Evolutionary conservation across 1,140 invertebrate species (phyloP).

Genomic region (Nomia melanderi): DNA sequence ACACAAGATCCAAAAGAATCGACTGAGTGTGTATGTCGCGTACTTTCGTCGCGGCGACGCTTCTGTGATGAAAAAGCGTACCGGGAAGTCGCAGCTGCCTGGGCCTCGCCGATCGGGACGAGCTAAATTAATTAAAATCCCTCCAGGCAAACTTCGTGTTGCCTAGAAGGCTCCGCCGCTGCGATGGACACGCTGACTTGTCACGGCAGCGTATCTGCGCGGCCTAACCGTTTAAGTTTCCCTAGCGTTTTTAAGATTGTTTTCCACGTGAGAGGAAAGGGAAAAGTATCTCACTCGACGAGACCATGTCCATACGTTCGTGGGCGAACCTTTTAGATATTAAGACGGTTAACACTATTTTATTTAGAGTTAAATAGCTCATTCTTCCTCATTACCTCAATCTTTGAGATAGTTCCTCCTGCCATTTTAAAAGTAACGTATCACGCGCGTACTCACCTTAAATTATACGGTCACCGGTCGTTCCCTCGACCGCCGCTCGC

Average conservation of each 20-base stretch:
- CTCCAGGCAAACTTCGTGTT: not conserved
- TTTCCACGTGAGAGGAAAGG: slow-evolving; percentile 58
- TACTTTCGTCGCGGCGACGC: slow-evolving; percentile 57
- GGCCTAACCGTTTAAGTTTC: slow-evolving; percentile 53
- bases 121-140: slow-evolving; percentile 5
- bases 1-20: slow-evolving; percentile 23
- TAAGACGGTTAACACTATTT: slow-evolving; percentile 56
- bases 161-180: slow-evolving; percentile 69
- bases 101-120: slow-evolving; percentile 55
- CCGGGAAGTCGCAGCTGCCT: slow-evolving; percentile 66
- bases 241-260: slow-evolving; percentile 57
- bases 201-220: slow-evolving; percentile 72
- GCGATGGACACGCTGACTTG: slow-evolving; percentile 69
- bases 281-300: slow-evolving; percentile 72
- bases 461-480: slow-evolving; percentile 34
- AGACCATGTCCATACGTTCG: slow-evolving; percentile 53
- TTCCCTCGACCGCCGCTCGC: not conserved
- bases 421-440: slow-evolving; percentile 53
- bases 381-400: slow-evolving; percentile 72
- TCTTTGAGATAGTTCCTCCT: slow-evolving; percentile 74
- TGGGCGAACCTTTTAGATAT: slow-evolving; percentile 16
- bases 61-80: slow-evolving; percentile 74
- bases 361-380: slow-evolving; percentile 55
- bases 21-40: slow-evolving; percentile 47
- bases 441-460: slow-evolving; percentile 33